phyloP scores from a whole-genome alignment of 2,888 invertebrate genomes.

The Xylocampa areola region DNA sequence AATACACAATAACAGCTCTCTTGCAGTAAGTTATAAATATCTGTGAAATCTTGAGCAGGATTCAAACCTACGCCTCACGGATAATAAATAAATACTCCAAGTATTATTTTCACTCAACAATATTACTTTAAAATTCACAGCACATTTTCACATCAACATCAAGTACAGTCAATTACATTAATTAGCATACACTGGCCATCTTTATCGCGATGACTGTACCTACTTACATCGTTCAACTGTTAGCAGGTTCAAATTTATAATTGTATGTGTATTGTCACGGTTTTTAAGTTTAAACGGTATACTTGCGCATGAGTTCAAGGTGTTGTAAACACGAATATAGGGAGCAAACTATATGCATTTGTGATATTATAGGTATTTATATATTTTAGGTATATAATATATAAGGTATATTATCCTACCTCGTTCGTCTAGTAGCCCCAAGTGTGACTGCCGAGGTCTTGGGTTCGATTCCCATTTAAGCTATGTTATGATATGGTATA shows the following conservation, averaged over 20 bases:
- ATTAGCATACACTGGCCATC: conserved; percentile 32
- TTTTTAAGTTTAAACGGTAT: conserved; percentile 29
- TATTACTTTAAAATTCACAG: conserved; percentile 1
- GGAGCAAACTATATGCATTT: not conserved
- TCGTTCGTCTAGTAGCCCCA: no score
- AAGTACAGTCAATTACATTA: conserved; percentile 44
- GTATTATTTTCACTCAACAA: no score
- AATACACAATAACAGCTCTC: no score
- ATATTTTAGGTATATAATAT: no score
- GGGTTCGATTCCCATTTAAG: no score
- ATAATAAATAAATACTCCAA: no score
- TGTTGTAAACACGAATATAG: not conserved
- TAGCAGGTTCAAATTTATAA: conserved; percentile 43
- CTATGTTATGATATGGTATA: no score
- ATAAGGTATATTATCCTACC: no score
- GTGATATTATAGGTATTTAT: not conserved
- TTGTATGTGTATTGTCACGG: conserved; percentile 42
- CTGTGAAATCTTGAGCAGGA: no score
- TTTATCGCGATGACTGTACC: conserved; percentile 39
- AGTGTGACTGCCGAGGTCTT: no score
- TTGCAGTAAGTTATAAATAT: no score
- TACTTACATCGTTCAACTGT: conserved; percentile 26
- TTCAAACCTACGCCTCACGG: no score
- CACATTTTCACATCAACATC: conserved; percentile 11
- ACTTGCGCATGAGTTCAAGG: conserved; percentile 11